Percentiles rank a stretch among this genome's conserved stretches.
Conservation (phyloP, 2,888 invertebrate species). For the Drosophila pegasa region DNA sequence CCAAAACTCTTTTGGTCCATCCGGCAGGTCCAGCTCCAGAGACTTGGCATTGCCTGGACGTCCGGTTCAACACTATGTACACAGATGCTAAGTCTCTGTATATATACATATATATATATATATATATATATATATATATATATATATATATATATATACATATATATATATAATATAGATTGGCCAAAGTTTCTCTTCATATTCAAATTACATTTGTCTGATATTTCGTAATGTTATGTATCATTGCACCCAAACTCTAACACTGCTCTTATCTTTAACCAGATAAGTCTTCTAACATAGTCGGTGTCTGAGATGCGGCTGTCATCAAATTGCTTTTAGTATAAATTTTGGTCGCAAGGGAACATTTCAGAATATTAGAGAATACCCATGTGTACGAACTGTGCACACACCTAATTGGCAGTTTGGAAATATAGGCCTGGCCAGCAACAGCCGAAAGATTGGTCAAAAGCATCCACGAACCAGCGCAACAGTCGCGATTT, state of each 20-base stretch:
- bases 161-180: conserved; percentile 37
- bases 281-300: too few relatives aligned
- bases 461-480: conserved; percentile 46
- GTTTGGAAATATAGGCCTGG: conserved; percentile 39
- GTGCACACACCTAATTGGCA: conserved; percentile 52
- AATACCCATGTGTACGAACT: conserved; percentile 37
- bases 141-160: conserved; percentile 16
- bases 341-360: conserved; percentile 4
- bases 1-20: conserved; percentile 62
- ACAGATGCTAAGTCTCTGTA: not conserved
- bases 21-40: conserved; percentile 44
- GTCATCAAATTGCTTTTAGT: not conserved
- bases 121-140: too few relatives aligned
- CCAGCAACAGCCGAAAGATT: conserved; percentile 39
- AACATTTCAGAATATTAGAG: conserved; percentile 49
- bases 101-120: too few relatives aligned
- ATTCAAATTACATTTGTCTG: conserved; percentile 68
- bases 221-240: not conserved
- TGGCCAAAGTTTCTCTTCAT: conserved; percentile 25
- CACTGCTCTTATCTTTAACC: too few relatives aligned
- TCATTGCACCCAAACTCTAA: too few relatives aligned
- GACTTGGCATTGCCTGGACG: conserved; percentile 48
- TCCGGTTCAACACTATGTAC: conserved; percentile 36
- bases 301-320: not conserved
- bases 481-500: conserved; percentile 31